Evolutionary conservation across 2,113 vertebrate species (phyloP).

Genomic region (Notothenia rossii): DNA sequence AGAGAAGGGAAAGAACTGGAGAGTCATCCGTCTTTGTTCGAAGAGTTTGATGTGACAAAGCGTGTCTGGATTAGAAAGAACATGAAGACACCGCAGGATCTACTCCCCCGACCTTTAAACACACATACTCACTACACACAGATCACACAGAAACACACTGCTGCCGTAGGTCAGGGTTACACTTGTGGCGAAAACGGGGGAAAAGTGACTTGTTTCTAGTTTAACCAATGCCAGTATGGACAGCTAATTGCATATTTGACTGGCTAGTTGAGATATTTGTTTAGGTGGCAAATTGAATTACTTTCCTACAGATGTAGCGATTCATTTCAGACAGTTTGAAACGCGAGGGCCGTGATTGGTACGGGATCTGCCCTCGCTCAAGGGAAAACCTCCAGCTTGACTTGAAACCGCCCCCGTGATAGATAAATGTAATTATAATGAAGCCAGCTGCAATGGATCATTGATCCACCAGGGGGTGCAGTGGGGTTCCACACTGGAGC

Average conservation of each 20-base stretch:
- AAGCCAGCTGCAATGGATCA: too few species aligned
- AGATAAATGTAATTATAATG: too few species aligned
- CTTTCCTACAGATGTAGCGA: too few species aligned
- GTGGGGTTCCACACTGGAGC: too few species aligned
- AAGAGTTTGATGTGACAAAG: conserved; percentile 48
- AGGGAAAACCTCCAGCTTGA: too few species aligned
- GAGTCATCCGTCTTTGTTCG: conserved; percentile 54
- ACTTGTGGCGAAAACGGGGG: background rate
- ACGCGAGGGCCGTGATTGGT: too few species aligned
- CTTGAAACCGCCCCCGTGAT: too few species aligned
- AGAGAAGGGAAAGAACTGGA: background rate
- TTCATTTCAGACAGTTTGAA: too few species aligned
- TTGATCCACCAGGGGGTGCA: too few species aligned
- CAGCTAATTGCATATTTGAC: background rate
- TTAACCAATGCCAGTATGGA: background rate
- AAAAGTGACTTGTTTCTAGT: background rate
- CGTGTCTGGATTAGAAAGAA: conserved; percentile 40
- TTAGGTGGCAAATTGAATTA: too few species aligned
- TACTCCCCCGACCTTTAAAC: conserved; percentile 2
- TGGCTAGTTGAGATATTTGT: background rate
- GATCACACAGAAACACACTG: conserved; percentile 7
- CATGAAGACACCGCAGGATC: conserved; percentile 10
- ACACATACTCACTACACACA: background rate
- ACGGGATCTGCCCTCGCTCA: too few species aligned
- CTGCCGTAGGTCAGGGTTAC: background rate